These are phyloP conservation scores for Acipenser ruthenus DNA, from an alignment of 2,797 vertebrate species.

Conservation along the genomic window DNA sequence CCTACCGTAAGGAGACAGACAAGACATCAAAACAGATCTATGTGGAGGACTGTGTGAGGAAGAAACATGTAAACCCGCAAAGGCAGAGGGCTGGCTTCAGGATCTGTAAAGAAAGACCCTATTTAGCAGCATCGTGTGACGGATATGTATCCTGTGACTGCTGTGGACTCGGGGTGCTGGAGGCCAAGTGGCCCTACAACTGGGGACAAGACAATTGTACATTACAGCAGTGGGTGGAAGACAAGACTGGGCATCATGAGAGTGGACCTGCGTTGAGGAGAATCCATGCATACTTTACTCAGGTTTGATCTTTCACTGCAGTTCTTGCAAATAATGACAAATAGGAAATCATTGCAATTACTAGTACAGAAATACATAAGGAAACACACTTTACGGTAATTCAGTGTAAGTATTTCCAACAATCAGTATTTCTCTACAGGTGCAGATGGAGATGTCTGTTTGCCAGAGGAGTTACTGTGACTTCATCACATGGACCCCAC, in stretches of 20 bases:
- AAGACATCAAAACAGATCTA: too few species aligned
- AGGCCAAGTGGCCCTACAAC: slow-evolving; percentile 2
- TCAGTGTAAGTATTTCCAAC: background rate
- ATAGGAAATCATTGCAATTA: background rate
- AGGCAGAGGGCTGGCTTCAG: too few species aligned
- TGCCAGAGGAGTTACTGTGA: background rate
- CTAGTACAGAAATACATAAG: background rate
- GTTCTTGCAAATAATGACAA: background rate
- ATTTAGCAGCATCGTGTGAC: too few species aligned
- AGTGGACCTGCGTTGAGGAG: background rate
- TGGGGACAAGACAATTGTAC: background rate
- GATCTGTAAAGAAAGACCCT: too few species aligned
- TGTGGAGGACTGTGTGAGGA: too few species aligned
- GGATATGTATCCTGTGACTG: background rate
- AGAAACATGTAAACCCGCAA: too few species aligned
- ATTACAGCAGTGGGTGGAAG: background rate
- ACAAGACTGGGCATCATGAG: slow-evolving; percentile 2
- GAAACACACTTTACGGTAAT: background rate
- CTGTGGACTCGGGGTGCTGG: slow-evolving; percentile 3
- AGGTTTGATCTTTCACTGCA: background rate
- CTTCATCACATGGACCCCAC: slow-evolving; percentile 3
- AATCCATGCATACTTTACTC: background rate
- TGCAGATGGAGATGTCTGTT: slow-evolving; percentile 2
- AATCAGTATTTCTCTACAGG: background rate
- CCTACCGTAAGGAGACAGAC: too few species aligned